Conservation (phyloP, 2,113 vertebrate genomes). For the Mixornis gularis region DNA sequence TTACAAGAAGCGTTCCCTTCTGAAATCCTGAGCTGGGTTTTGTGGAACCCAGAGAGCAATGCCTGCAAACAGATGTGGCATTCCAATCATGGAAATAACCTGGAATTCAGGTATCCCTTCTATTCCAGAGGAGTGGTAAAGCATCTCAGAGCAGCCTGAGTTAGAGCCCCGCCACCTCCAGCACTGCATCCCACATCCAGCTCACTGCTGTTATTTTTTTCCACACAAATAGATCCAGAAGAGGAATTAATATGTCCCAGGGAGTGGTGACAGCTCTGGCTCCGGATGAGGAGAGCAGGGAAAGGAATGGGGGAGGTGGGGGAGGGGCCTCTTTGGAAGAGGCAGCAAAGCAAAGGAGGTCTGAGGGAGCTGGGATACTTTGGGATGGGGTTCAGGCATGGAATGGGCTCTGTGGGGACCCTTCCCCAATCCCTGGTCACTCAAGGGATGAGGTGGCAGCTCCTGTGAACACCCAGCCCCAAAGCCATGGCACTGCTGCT, state of each 20-base stretch:
- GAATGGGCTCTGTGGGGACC: neutral
- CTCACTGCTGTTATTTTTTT: neutral
- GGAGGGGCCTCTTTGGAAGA: neutral
- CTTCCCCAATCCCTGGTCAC: neutral
- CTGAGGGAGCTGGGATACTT: neutral
- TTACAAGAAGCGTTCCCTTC: neutral
- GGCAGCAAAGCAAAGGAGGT: neutral
- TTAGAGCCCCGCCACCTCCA: neutral
- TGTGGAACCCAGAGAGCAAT: neutral
- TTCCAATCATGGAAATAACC: neutral
- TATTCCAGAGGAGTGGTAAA: neutral
- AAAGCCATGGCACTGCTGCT: fast-evolving
- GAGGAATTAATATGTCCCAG: neutral
- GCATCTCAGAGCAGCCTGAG: neutral
- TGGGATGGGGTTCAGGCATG: neutral
- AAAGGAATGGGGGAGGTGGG: no score
- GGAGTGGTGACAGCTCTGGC: neutral
- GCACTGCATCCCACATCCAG: neutral
- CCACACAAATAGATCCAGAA: neutral
- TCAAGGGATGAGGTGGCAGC: neutral
- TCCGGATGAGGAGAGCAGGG: neutral
- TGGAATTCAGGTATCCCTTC: neutral
- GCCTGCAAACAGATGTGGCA: neutral
- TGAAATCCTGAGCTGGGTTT: neutral
- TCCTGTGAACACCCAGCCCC: neutral